These are phyloP conservation scores for Muscicapa comitata DNA, from an alignment of 2,797 vertebrate genomes.

Conservation along the genomic window DNA sequence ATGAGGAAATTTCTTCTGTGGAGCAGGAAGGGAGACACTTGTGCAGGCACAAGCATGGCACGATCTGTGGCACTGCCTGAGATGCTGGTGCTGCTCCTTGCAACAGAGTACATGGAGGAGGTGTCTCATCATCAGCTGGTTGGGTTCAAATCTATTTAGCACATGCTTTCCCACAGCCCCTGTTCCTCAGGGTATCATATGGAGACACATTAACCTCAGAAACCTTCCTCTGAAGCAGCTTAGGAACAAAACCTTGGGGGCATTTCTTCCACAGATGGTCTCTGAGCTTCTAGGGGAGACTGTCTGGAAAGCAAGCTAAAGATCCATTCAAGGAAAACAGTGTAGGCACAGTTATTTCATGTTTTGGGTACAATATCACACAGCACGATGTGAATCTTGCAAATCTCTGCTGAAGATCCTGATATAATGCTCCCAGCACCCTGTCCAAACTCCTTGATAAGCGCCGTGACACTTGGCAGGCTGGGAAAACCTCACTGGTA, in stretches of 20 bases:
- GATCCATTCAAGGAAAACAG: neutral
- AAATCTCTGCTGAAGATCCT: neutral
- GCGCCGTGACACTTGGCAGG: fast-evolving
- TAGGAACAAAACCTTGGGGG: neutral
- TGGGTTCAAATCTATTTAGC: neutral
- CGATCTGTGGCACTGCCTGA: neutral
- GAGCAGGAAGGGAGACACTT: neutral
- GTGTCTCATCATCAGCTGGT: neutral
- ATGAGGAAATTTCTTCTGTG: neutral
- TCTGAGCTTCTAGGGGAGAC: neutral
- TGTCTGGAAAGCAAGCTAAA: neutral
- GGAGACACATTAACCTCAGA: neutral
- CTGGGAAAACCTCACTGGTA: neutral
- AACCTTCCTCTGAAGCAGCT: neutral
- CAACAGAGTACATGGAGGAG: fast-evolving
- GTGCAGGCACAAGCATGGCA: fast-evolving
- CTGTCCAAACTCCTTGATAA: neutral
- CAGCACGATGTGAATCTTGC: neutral
- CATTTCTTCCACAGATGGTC: neutral
- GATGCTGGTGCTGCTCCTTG: neutral
- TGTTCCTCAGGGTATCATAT: neutral
- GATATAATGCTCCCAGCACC: neutral
- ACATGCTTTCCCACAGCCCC: neutral
- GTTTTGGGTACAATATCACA: neutral
- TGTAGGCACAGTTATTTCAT: neutral